Evolutionary conservation across 2,888 invertebrate species (phyloP), one percentile per base, ranked within the genome.

Genomic region (Phytoseiulus persimilis): DNA sequence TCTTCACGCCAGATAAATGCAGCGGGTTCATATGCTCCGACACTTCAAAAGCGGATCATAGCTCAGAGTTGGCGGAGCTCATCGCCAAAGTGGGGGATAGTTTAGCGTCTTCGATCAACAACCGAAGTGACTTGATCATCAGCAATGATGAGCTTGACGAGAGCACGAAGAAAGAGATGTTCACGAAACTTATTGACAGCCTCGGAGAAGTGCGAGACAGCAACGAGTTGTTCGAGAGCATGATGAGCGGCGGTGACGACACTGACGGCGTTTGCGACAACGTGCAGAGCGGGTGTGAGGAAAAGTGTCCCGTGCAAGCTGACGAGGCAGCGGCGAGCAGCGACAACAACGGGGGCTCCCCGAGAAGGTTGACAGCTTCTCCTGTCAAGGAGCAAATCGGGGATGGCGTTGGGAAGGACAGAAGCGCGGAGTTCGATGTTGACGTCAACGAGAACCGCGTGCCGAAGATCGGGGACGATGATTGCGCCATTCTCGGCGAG

Each of bases 191-290:
- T 33, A n/a, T 87, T 5, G 87, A 87, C 3, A 45, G 45, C 23
- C 32, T 87, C 28, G 45, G 87, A 6, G 87, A 87, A n/a, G 87
- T 87, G 33, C 32, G 87, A n/a, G 87, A 87, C 45, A 87, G 87
- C 33, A 28, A 45, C 33, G 87, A 31, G 6, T 33, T 87, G 1
- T 87, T 87, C 33, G 87, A 33, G 39, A 87, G 33, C 31, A 31
- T 87, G 23, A 87, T 87, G 2, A 45, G n/a, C 28, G 45, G 5
- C 33, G 2, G 5, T 32, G 33, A n/a, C 2, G 87, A n/a, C n/a
- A n/a, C 0, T 6, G 87, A 87, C n/a, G 32, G 31, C 3, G 32
- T 39, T 87, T 11, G 3, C n/a, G 87, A 87, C 3, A 14, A 31
- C 6, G 32, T 31, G 0, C 0, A 3, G 33, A 87, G 33, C 32